Evolutionary conservation across 2,888 invertebrate genomes (phyloP).

Genomic region (Apotomis capreana): DNA sequence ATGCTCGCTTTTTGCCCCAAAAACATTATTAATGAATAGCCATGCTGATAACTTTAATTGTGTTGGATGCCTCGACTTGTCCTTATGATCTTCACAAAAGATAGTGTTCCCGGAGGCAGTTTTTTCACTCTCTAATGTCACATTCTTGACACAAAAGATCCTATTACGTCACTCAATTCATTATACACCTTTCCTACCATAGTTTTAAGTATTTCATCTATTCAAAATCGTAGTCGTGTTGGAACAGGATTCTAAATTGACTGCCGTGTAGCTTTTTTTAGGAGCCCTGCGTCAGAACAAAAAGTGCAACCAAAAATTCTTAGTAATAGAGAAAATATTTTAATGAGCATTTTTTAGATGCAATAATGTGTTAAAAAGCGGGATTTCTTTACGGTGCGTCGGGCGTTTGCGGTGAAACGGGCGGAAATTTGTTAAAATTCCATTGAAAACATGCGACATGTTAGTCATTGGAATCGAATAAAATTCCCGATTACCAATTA

Average conservation of each 20-base stretch:
- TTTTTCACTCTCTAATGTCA: conserved; percentile 59
- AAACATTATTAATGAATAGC: conserved; percentile 74
- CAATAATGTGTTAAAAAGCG: conserved; percentile 65
- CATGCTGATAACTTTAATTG: conserved; percentile 75
- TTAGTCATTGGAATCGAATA: conserved; percentile 32
- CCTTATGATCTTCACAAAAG: conserved; percentile 62
- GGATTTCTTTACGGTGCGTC: conserved; percentile 56
- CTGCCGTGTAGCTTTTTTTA: conserved; percentile 46
- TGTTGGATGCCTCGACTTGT: conserved; percentile 63
- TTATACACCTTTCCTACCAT: conserved; percentile 44
- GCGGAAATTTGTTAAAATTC: conserved; percentile 79
- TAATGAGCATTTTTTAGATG: conserved; percentile 73
- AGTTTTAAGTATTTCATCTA: conserved; percentile 26
- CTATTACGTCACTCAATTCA: conserved; percentile 46
- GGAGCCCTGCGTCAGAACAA: conserved; percentile 57
- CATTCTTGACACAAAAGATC: conserved; percentile 57
- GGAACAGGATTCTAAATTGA: conserved; percentile 9
- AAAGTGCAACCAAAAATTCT: conserved; percentile 63
- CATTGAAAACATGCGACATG: conserved; percentile 39
- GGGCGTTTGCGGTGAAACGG: conserved; percentile 45
- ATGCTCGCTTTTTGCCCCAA: conserved; percentile 69
- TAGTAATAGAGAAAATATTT: conserved; percentile 74
- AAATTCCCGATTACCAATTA: conserved; percentile 14
- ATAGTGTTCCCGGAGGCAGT: conserved; percentile 52
- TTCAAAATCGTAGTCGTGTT: not conserved